phyloP scores from a whole-genome alignment of 1,140 invertebrate species.

The Panulirus ornatus region DNA sequence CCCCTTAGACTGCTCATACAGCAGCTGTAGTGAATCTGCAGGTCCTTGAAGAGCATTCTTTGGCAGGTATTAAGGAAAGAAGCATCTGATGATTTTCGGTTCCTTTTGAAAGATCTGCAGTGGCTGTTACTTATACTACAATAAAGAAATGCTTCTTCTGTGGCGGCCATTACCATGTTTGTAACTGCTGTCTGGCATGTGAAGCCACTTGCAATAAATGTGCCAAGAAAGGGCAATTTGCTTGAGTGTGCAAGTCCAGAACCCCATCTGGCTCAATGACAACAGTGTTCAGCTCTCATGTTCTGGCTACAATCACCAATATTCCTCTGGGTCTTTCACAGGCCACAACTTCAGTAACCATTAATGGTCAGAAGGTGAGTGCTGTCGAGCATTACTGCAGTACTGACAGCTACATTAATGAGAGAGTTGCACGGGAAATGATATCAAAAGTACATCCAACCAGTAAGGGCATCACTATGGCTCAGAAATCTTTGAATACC shows the following conservation, averaged over 20 bases:
- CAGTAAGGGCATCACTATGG: conserved; percentile 6
- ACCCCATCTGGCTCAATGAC: neutral
- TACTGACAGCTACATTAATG: neutral
- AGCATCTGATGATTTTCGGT: neutral
- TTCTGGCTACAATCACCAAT: neutral
- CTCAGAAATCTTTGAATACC: conserved; percentile 7
- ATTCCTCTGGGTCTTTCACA: conserved; percentile 33
- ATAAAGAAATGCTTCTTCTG: neutral
- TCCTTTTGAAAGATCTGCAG: neutral
- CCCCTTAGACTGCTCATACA: neutral
- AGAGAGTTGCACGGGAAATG: neutral
- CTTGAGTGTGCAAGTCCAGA: conserved; percentile 1
- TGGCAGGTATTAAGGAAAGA: neutral
- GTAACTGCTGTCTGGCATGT: conserved; percentile 18
- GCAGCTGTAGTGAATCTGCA: neutral
- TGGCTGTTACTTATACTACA: neutral
- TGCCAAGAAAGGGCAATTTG: conserved; percentile 22
- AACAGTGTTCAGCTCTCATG: neutral
- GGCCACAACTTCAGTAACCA: conserved; percentile 21
- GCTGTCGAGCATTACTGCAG: too few relatives aligned
- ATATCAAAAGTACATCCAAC: conserved; percentile 14
- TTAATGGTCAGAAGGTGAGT: conserved; percentile 6
- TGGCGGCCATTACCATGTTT: neutral
- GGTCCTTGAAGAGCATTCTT: neutral
- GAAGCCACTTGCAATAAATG: conserved; percentile 23